These are phyloP conservation scores for Bungarus multicinctus DNA, from an alignment of 2,113 vertebrate species.

Conservation along the genomic window DNA sequence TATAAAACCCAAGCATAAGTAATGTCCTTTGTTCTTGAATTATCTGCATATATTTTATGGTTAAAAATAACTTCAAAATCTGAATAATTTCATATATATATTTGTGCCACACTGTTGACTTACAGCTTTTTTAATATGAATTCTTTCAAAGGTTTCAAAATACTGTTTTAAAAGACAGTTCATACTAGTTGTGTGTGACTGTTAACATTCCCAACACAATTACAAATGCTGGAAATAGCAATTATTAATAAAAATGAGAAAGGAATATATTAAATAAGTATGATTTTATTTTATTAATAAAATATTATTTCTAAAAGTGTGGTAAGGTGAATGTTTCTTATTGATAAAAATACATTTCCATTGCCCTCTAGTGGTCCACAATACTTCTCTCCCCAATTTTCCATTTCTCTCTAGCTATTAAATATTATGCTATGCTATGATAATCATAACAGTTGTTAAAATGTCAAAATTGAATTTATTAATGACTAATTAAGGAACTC, in stretches of 20 bases:
- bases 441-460: neutral
- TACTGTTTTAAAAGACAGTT: neutral
- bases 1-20: neutral
- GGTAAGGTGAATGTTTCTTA: neutral
- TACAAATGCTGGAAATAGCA: neutral
- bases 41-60: neutral
- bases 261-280: neutral
- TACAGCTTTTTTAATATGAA: neutral
- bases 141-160: neutral
- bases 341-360: neutral
- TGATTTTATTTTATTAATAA: neutral
- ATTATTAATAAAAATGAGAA: neutral
- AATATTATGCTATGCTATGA: neutral
- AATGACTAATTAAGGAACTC: neutral
- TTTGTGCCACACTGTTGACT: neutral
- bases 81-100: neutral
- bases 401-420: neutral
- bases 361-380: constrained; percentile 16
- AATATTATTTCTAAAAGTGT: neutral
- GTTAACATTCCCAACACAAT: neutral
- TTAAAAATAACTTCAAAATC: neutral
- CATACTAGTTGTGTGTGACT: neutral
- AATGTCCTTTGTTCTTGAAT: neutral
- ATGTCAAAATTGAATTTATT: neutral
- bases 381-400: neutral